Evolutionary conservation across 2,797 vertebrate species (phyloP).

Genomic region (Rhyacichthys aspro): DNA sequence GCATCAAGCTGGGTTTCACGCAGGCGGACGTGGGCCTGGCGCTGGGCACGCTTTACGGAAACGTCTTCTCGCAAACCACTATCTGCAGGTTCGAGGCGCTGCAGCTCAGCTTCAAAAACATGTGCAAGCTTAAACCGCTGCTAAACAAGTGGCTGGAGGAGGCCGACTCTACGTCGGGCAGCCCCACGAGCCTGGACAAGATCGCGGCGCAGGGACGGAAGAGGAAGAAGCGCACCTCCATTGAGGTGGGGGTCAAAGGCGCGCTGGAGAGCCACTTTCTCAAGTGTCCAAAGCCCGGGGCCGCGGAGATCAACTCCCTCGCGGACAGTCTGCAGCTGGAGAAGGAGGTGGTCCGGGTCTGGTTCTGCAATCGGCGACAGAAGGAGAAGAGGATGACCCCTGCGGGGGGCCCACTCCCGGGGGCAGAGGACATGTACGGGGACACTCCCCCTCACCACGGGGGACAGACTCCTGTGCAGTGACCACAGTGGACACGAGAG

Average conservation of each 20-base stretch:
- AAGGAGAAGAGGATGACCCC: slow-evolving; percentile 99
- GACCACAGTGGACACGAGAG: slow-evolving; percentile 72
- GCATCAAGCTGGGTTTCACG: slow-evolving; percentile 97
- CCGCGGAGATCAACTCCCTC: slow-evolving; percentile 94
- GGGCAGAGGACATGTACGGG: slow-evolving; percentile 96
- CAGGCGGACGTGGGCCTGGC: slow-evolving; percentile 95
- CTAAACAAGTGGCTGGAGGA: slow-evolving; percentile 99
- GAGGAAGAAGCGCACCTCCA: slow-evolving; percentile 98
- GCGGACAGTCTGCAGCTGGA: slow-evolving; percentile 98
- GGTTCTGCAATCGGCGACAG: slow-evolving; percentile 99
- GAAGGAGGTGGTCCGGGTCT: slow-evolving; percentile 98
- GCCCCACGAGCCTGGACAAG: slow-evolving; percentile 98
- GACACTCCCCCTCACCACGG: slow-evolving; percentile 96
- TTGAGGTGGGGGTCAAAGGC: slow-evolving; percentile 98
- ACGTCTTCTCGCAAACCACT: slow-evolving; percentile 97
- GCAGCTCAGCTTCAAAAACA: slow-evolving; percentile 99
- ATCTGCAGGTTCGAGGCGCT: slow-evolving; percentile 99
- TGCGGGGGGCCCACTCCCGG: slow-evolving; percentile 90
- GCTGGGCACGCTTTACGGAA: slow-evolving; percentile 92
- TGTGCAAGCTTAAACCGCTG: slow-evolving; percentile 99
- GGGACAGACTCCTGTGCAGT: slow-evolving; percentile 96
- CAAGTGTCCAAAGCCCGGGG: slow-evolving; percentile 97
- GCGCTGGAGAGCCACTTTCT: slow-evolving; percentile 99
- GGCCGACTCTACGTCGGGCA: slow-evolving; percentile 96
- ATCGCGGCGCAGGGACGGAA: slow-evolving; percentile 97